Conservation (phyloP, 2,797 vertebrate genomes). For the Tragelaphus eurycerus region DNA sequence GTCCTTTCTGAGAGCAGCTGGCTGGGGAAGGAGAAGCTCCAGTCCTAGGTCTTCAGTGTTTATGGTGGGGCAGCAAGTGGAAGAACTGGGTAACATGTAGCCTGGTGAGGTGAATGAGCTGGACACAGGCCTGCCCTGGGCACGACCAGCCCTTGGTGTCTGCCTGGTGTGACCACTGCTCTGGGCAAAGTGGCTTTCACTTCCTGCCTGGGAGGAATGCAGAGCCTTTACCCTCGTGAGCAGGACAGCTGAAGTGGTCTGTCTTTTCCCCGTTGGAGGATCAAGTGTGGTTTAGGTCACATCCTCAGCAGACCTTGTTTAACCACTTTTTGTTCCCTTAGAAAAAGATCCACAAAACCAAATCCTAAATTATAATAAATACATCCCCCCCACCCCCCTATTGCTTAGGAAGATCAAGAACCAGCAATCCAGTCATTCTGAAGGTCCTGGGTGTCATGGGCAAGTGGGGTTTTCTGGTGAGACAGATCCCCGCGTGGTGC, state of each 20-base stretch:
- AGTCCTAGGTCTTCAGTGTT: neutral
- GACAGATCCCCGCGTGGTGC: conserved; percentile 68
- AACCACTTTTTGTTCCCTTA: conserved; percentile 47
- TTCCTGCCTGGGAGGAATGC: neutral
- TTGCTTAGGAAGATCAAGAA: conserved; percentile 79
- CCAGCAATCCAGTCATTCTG: neutral
- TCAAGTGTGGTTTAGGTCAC: neutral
- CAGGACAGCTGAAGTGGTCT: neutral
- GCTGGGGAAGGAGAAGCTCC: neutral
- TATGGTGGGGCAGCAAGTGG: neutral
- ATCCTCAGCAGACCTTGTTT: neutral
- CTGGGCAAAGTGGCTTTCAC: neutral
- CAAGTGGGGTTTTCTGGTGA: neutral
- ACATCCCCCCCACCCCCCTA: conserved; percentile 26
- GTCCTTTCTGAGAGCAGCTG: neutral
- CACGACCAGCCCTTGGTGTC: neutral
- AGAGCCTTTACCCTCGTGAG: fast-evolving
- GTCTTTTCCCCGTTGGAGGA: neutral
- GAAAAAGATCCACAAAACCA: neutral
- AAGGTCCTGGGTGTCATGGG: neutral
- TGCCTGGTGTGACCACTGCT: neutral
- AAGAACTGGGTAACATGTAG: neutral
- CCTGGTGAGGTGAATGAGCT: fast-evolving
- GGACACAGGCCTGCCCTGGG: neutral
- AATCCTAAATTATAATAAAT: neutral